Evolutionary conservation across 2,797 vertebrate genomes (phyloP), one percentile per base, ranked within the genome.

Genomic region (Mastacembelus armatus): DNA sequence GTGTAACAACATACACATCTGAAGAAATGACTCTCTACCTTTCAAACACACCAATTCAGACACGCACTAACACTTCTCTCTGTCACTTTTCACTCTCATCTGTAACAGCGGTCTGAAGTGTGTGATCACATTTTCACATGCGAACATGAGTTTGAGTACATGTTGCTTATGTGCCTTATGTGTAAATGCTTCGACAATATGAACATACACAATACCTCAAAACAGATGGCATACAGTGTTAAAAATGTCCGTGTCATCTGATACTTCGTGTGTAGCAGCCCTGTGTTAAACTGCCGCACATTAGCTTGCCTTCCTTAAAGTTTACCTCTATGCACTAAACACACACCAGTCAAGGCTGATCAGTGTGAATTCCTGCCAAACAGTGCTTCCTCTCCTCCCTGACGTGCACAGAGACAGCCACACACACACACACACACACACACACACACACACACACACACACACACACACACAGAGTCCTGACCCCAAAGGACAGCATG

Each of bases 401-500:
- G 69, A 84, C 32, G 49, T 11, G 62, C 59, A 78, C 27, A 69
- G 66, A 74, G 40, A 63, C 63, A 63, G 78, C 69, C 59, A 77
- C 38, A 59, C 26, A 56, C 63, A 62, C 58, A 79, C 9, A 15
- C 66, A 48, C n/a, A n/a, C n/a, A n/a, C n/a, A n/a, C n/a, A n/a
- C n/a, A n/a, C n/a, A n/a, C n/a, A n/a, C n/a, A n/a, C n/a, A n/a
- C n/a, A n/a, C n/a, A n/a, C n/a, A n/a, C n/a, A 63, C 57, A 68
- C 40, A 70, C 49, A 65, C 71, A 78, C 49, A 62, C 58, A 79
- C 9, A 15, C 66, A 48, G 22, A 80, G 66, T 69, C 63, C 74
- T 71, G 77, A 80, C 73, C 89, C 85, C 80, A 45, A 56, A 86
- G 91, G 89, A 92, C 85, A 81, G 65, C 85, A 90, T 90, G 92